Evolutionary conservation across 92 coral and sea anemone species (phyloP), one percentile per base, ranked within the genome.

Genomic region (Meandrina meandrites): DNA sequence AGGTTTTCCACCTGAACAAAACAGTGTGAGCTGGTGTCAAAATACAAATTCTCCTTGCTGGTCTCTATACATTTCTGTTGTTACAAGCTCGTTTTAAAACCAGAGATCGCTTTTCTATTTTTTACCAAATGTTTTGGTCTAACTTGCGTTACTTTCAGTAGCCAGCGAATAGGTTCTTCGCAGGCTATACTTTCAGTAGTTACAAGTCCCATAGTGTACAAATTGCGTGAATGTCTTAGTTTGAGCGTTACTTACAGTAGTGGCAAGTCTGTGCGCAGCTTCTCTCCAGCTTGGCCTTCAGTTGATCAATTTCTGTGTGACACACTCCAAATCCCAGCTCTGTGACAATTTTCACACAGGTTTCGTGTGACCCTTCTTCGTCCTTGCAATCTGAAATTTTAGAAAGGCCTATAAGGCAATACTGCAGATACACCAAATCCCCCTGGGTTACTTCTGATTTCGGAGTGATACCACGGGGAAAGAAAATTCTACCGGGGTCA

Each of bases 201-300:
- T n/a, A n/a, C n/a, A n/a, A n/a, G n/a, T n/a, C 45, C 45, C 6
- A 40, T 40, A 40, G 45, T 40, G 6, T 40, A 40, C 45, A 40
- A 40, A 40, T 40, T 40, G 45, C 45, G 45, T 40, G 45, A 40
- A 2, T 24, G 18, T 36, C 28, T 14, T 15, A 8, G 31, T 66
- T 66, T n/a, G n/a, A n/a, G 42, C 30, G 27, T 27, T 70, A 71
- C 87, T 83, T 74, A 83, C 87, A 83, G 8, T 30, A 56, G 72
- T 71, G 22, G 34, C 87, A 83, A 22, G 87, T 73, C 22, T 77
- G 62, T 51, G 87, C 36, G 21, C 87, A 83, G 72, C 87, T 83
- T 56, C 87, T 83, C 30, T 30, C n/a, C 70, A 83, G 19, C 70
- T 83, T 83, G 8, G 35, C 34, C 32, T 71, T 53, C 32, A 83